Conservation (phyloP, 2,888 invertebrate genomes). For the Beris chalybata region DNA sequence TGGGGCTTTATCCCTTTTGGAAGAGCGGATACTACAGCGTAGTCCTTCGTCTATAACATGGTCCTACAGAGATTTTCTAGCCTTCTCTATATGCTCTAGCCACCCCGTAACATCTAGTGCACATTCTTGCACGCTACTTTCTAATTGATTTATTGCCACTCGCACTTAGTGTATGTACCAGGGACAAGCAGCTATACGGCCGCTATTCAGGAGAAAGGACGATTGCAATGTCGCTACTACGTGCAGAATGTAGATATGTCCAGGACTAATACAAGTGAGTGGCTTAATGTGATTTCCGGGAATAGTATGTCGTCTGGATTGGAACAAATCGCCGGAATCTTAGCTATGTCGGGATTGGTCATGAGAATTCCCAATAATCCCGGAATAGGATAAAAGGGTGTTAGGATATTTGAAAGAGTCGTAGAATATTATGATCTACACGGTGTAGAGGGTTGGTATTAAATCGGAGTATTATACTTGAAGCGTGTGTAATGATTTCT, state of each 20-base stretch:
- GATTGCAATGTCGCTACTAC: too few species aligned
- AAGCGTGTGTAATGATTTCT: too few species aligned
- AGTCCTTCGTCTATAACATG: neutral
- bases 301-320: constrained; percentile 1
- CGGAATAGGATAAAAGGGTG: too few species aligned
- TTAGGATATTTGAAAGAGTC: too few species aligned
- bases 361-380: too few species aligned
- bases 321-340: constrained; percentile 22
- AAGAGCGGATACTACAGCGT: too few species aligned
- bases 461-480: too few species aligned
- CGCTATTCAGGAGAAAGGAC: constrained; percentile 1
- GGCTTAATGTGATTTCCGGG: constrained; percentile 27
- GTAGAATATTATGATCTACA: too few species aligned
- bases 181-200: constrained; percentile 12
- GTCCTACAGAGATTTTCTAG: neutral
- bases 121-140: constrained; percentile 29
- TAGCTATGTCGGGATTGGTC: too few species aligned
- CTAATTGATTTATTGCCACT: constrained; percentile 32
- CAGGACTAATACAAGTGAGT: neutral
- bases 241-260: too few species aligned
- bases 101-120: neutral
- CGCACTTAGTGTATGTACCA: constrained; percentile 28
- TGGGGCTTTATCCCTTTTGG: too few species aligned
- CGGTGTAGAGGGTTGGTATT: too few species aligned
- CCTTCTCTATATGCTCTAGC: neutral